These are phyloP conservation scores for Amniataba percoides DNA, from an alignment of 2,797 vertebrate genomes.

Conservation along the genomic window DNA sequence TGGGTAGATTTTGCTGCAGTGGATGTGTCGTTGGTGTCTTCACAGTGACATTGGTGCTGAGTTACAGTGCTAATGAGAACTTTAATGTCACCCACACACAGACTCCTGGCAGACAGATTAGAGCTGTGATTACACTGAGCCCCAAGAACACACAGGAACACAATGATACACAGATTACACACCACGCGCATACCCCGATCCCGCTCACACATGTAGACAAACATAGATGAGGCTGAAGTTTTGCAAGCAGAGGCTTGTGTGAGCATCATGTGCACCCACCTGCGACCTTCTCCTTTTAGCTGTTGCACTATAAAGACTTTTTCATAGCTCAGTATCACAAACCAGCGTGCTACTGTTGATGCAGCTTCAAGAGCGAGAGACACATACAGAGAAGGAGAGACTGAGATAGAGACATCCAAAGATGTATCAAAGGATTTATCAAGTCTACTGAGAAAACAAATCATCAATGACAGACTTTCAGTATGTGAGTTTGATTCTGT, in stretches of 20 bases:
- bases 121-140: slow-evolving; percentile 78
- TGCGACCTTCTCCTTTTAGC: slow-evolving; percentile 25
- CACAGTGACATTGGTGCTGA: slow-evolving; percentile 81
- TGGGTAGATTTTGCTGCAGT: slow-evolving; percentile 68
- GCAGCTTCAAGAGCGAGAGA: slow-evolving; percentile 26
- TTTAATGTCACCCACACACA: slow-evolving; percentile 84
- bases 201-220: slow-evolving; percentile 46
- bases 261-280: slow-evolving; percentile 41
- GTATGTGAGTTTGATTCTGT: too few species aligned
- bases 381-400: slow-evolving; percentile 12
- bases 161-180: slow-evolving; percentile 31
- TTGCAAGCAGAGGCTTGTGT: slow-evolving; percentile 37
- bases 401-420: slow-evolving; percentile 7
- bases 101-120: slow-evolving; percentile 79
- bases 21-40: slow-evolving; percentile 77
- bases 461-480: not conserved
- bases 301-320: not conserved
- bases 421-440: too few species aligned
- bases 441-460: not conserved
- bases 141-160: slow-evolving; percentile 64
- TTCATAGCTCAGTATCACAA: too few species aligned
- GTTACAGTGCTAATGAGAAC: slow-evolving; percentile 84
- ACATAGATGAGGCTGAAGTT: slow-evolving; percentile 54
- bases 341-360: slow-evolving; percentile 12
- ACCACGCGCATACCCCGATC: slow-evolving; percentile 27